A percentile compares a stretch with the other conserved stretches of the same genome.
phyloP scores from a whole-genome alignment of 2,797 vertebrate species.

The Ctenopoma kingsleyae region DNA sequence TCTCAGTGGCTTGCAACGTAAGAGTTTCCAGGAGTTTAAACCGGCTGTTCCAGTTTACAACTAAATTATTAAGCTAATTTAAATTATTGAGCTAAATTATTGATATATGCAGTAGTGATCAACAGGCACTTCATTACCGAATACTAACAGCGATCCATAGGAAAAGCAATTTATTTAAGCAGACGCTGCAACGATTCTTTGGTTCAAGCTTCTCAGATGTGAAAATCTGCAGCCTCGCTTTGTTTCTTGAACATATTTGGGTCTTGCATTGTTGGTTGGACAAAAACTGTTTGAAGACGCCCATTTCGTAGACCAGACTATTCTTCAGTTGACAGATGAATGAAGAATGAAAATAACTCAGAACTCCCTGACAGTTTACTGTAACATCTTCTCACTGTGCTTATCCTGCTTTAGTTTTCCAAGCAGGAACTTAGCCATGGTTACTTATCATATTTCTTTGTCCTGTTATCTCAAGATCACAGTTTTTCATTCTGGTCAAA shows the following conservation, averaged over 20 bases:
- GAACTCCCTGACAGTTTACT: background rate
- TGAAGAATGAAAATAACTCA: too few relatives aligned
- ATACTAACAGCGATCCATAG: too few relatives aligned
- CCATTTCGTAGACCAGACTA: too few relatives aligned
- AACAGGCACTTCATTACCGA: background rate
- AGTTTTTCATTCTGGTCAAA: background rate
- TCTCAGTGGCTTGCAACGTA: background rate
- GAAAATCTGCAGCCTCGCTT: background rate
- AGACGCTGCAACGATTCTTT: background rate
- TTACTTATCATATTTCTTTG: slow-evolving; percentile 14
- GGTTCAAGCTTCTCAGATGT: too few relatives aligned
- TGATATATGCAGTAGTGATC: background rate
- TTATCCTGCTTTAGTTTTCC: slow-evolving; percentile 13
- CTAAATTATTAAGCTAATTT: background rate
- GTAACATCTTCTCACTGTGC: background rate
- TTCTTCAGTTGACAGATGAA: background rate
- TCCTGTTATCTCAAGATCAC: slow-evolving; percentile 13
- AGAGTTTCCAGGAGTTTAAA: background rate
- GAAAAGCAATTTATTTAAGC: background rate
- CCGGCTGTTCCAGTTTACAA: background rate
- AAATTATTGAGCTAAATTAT: background rate
- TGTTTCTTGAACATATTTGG: too few relatives aligned
- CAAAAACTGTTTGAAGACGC: background rate
- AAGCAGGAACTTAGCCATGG: background rate
- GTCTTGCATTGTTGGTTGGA: background rate